Evolutionary conservation across 2,113 vertebrate genomes (phyloP).

Genomic region (Ophiodon elongatus): DNA sequence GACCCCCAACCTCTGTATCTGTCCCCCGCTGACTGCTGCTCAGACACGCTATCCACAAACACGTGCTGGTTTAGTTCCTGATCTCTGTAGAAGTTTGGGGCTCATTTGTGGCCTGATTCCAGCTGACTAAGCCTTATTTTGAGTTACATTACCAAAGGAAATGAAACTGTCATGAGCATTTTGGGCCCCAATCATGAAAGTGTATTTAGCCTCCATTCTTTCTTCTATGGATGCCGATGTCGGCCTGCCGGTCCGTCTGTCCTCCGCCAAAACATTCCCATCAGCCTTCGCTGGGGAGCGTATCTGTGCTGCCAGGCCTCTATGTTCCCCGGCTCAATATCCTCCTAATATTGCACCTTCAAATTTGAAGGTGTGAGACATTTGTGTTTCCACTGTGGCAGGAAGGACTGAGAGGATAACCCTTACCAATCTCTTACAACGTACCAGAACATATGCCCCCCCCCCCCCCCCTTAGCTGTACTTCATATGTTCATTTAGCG

Average conservation of each 20-base stretch:
- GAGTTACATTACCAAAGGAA: constrained; percentile 27
- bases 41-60: neutral
- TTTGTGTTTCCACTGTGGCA: neutral
- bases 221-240: neutral
- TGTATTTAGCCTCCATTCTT: constrained; percentile 2
- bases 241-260: neutral
- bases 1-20: constrained; percentile 19
- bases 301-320: neutral
- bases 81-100: constrained; percentile 1
- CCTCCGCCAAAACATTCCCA: neutral
- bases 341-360: neutral
- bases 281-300: constrained; percentile 3
- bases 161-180: constrained; percentile 5
- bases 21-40: constrained; percentile 9
- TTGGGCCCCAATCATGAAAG: neutral
- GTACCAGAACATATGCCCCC: neutral
- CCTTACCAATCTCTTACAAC: too few relatives aligned
- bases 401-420: neutral
- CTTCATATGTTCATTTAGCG: neutral
- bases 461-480: neutral
- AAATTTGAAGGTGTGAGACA: neutral
- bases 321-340: neutral
- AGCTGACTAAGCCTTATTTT: constrained; percentile 15
- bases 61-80: neutral
- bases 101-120: constrained; percentile 31